Evolutionary conservation across 2,888 invertebrate genomes (phyloP).

Genomic region (Pyrrhia umbra): DNA sequence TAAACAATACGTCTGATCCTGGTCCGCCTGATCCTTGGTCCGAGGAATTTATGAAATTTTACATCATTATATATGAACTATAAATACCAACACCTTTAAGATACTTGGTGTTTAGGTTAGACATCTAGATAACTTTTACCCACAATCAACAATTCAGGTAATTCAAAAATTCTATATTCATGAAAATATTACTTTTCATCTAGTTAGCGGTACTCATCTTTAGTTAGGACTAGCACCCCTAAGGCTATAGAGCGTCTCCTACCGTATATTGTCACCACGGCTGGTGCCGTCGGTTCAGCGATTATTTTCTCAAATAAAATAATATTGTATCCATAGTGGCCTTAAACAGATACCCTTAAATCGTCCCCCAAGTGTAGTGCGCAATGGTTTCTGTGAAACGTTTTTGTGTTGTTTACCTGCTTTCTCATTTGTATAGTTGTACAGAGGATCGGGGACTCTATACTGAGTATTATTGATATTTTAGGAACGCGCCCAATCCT

Average conservation of each 20-base stretch:
- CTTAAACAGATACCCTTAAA: slow-evolving; percentile 38
- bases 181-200: slow-evolving; percentile 16
- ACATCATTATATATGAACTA: too few relatives aligned
- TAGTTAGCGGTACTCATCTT: neutral
- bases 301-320: slow-evolving; percentile 20
- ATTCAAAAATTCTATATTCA: neutral
- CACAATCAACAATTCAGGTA: too few relatives aligned
- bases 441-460: slow-evolving; percentile 26
- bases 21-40: too few relatives aligned
- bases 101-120: too few relatives aligned
- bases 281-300: neutral
- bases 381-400: slow-evolving; percentile 52
- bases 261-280: slow-evolving; percentile 11
- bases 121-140: too few relatives aligned
- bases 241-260: slow-evolving; percentile 3
- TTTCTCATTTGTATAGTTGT: slow-evolving; percentile 28
- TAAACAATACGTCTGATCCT: too few relatives aligned
- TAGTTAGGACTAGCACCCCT: too few relatives aligned
- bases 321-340: slow-evolving; percentile 27
- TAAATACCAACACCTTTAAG: too few relatives aligned
- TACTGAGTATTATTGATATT: slow-evolving; percentile 47
- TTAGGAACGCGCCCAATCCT: slow-evolving; percentile 41
- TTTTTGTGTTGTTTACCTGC: slow-evolving; percentile 49
- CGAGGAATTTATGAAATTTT: too few relatives aligned
- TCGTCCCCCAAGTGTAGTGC: slow-evolving; percentile 26